Evolutionary conservation across 1,140 invertebrate species (phyloP), one percentile per base, ranked within the genome.

Genomic region (Drosophila tsacasi): DNA sequence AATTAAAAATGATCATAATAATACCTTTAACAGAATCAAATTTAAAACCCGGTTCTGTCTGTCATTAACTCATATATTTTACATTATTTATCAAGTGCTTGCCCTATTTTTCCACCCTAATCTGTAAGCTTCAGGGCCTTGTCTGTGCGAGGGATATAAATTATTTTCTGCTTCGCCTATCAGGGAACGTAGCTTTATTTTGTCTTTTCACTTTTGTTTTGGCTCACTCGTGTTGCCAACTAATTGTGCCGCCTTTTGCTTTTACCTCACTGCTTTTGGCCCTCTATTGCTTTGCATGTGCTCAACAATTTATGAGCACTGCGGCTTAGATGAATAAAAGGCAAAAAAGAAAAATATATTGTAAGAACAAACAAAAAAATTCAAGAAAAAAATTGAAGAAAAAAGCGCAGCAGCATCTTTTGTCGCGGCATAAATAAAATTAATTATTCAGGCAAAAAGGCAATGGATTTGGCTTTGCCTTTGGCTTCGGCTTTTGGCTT

Each of bases 291-390:
- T 83, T 77, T 76, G 65, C 76, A 79, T 83, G 61, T 61, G 65
- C 66, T 83, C 52, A 83, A 76, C 71, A 83, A 83, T 83, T 83
- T 83, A 83, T 83, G 81, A 83, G 71, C 81, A 67, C 50, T 83
- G 81, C 76, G 80, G 74, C 68, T 82, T 54, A 73, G 67, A 66
- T 12, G 5, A 64, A 39, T 50, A 50, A n/a, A 23, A 37, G 25
- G 2, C 6, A 4, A 25, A 66, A 12, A 32, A 50, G 2, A 4
- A 5, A n/a, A 47, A 4, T 8, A 39, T 42, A 12, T 17, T 7
- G 27, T 27, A 25, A 17, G 13, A 17, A 25, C 5, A 7, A 17
- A 25, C 5, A 7, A 35, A 61, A 19, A 50, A 52, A 19, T n/a
- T 0, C 2, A 10, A 27, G 5, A 21, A 44, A 50, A 17, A 35